Evolutionary conservation across 2,797 vertebrate species (phyloP), one percentile per base, ranked within the genome.

Genomic region (Rhodeus uyekii): DNA sequence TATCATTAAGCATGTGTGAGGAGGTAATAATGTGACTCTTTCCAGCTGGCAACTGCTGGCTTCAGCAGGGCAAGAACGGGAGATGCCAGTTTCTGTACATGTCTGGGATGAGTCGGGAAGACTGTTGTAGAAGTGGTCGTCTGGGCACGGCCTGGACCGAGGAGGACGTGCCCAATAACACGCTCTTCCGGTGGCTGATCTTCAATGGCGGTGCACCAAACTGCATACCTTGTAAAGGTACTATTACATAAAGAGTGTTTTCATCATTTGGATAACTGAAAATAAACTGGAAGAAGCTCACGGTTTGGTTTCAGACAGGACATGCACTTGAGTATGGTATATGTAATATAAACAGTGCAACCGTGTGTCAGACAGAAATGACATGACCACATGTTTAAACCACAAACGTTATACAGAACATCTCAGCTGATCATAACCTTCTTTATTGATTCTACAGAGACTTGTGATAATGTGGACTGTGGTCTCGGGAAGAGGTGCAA

Each of bases 21-120:
- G 2, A 1, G 58, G 6, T 77, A 83, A 85, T 69, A 44, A 19
- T 24, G 63, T 63, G 42, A 73, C 74, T 87, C 42, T 80, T 80
- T 88, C 81, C 94, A 97, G 96, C 96, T 91, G 96, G 96, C 86
- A 96, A 97, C 87, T 96, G 96, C 92, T 97, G 96, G 96, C 95
- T 96, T 69, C 95, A 96, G 87, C 96, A 97, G 90, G 95, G 95
- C n/a, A 94, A 92, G 87, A 96, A 96, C 84, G 96, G 96, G 71
- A 94, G 96, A 86, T 97, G 96, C 92, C 95, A 96, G 91, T 94
- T 95, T 85, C 94, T 97, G 44, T 96, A 96, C 91, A 95, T 95
- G 90, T 95, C 95, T 2, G 94, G 93, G 6, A 92, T 95, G 88
- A 95, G 92, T 90, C 94, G 94, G 55, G 96, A 96, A 64, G 96